Percentiles rank a stretch among this genome's conserved stretches.
phyloP scores from a whole-genome alignment of 2,888 invertebrate species.

The Abrostola triplasia region DNA sequence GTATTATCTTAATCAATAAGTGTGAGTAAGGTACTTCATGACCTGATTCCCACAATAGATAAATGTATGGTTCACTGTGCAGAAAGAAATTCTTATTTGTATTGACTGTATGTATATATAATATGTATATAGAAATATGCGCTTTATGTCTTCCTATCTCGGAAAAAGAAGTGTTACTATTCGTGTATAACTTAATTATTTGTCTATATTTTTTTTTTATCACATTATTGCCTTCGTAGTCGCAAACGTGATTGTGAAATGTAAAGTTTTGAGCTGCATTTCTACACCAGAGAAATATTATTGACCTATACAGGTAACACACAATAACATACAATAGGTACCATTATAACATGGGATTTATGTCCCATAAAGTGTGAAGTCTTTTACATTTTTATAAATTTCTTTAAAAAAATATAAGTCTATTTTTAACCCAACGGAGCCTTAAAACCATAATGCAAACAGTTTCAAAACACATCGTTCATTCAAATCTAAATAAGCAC shows the following conservation, averaged over 20 bases:
- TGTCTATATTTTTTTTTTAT: neutral
- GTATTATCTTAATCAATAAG: conserved; percentile 5
- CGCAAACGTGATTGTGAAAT: neutral
- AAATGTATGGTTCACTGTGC: neutral
- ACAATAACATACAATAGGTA: no score
- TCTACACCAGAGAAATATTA: no score
- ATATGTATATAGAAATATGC: no score
- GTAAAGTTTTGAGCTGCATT: no score
- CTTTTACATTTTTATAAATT: no score
- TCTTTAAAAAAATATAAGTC: no score
- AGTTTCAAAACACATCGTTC: neutral
- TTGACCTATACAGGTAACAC: no score
- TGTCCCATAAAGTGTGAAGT: no score
- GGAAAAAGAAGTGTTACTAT: neutral
- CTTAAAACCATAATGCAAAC: neutral
- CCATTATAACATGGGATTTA: no score
- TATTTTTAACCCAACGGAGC: no score
- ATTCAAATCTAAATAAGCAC: neutral
- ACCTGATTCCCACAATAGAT: neutral
- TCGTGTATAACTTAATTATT: neutral
- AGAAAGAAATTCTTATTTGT: neutral
- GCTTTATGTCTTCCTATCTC: no score
- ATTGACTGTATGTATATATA: no score
- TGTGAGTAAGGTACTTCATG: neutral
- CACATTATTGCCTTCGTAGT: neutral